Conservation (phyloP, 2,888 invertebrate species). For the Drosophila lutescens region DNA sequence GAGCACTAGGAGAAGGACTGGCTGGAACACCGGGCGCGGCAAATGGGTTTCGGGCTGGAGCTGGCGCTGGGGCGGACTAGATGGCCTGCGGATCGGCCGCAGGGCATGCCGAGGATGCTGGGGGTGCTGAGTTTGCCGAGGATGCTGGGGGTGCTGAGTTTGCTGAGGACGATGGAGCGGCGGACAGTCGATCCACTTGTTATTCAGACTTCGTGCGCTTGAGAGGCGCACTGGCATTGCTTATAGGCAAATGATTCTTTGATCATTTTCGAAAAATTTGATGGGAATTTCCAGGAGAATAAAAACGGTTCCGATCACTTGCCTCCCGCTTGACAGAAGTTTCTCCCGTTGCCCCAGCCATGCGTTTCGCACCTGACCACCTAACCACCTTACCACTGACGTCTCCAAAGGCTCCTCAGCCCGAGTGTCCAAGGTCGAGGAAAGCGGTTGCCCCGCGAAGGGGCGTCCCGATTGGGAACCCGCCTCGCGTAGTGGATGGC, state of each 20-base stretch:
- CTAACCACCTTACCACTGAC: not conserved
- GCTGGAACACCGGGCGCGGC: not conserved
- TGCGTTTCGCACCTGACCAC: not conserved
- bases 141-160: not conserved
- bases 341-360: conserved; percentile 5
- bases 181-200: conserved; percentile 53
- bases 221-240: conserved; percentile 67
- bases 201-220: conserved; percentile 49
- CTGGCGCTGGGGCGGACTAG: not conserved
- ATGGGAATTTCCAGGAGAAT: conserved; percentile 41
- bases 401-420: not conserved
- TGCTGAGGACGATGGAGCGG: conserved; percentile 10
- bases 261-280: conserved; percentile 64
- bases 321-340: conserved; percentile 23
- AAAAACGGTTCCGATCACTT: conserved; percentile 19
- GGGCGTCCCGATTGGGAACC: not conserved
- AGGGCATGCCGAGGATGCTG: too few species aligned
- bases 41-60: too few species aligned
- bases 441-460: not conserved
- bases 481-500: conserved; percentile 6
- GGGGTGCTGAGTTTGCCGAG: too few species aligned
- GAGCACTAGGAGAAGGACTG: conserved; percentile 41
- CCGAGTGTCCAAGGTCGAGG: not conserved
- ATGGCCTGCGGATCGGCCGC: conserved; percentile 2
- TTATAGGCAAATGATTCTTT: conserved; percentile 62